phyloP scores from a whole-genome alignment of 2,888 invertebrate species.

The Gnatocerus cornutus region DNA sequence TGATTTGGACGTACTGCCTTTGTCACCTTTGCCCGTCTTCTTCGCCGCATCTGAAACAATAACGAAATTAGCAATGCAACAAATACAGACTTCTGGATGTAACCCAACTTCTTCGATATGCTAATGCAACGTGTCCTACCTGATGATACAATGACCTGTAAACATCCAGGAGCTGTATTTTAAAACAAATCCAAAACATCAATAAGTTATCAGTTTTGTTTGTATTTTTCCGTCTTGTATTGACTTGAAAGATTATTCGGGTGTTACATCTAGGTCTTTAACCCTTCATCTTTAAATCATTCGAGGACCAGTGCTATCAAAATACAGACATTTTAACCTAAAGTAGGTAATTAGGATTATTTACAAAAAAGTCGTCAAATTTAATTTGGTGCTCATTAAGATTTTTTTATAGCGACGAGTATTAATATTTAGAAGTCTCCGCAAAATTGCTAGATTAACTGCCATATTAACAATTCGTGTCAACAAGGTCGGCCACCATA shows the following conservation, averaged over 20 bases:
- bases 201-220: slow-evolving; percentile 30
- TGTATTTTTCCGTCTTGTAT: slow-evolving; percentile 22
- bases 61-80: not conserved
- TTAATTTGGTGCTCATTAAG: too few relatives aligned
- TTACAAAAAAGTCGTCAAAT: too few relatives aligned
- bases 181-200: slow-evolving; percentile 19
- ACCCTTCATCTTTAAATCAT: not conserved
- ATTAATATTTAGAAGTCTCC: not conserved
- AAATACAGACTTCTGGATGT: not conserved
- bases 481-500: slow-evolving; percentile 18
- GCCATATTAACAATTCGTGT: not conserved
- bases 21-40: slow-evolving; percentile 43
- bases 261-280: slow-evolving; percentile 23
- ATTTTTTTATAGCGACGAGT: too few relatives aligned
- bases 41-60: slow-evolving; percentile 37
- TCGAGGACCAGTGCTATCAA: too few relatives aligned
- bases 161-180: slow-evolving; percentile 14
- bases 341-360: too few relatives aligned
- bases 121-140: not conserved
- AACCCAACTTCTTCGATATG: not conserved
- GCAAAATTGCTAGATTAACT: slow-evolving; percentile 1
- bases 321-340: too few relatives aligned
- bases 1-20: slow-evolving; percentile 23
- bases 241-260: slow-evolving; percentile 12
- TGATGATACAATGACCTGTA: slow-evolving; percentile 2